Base-by-base conservation (phyloP, 1,140 invertebrate genomes). In the Trigoniulus corallinus region DNA sequence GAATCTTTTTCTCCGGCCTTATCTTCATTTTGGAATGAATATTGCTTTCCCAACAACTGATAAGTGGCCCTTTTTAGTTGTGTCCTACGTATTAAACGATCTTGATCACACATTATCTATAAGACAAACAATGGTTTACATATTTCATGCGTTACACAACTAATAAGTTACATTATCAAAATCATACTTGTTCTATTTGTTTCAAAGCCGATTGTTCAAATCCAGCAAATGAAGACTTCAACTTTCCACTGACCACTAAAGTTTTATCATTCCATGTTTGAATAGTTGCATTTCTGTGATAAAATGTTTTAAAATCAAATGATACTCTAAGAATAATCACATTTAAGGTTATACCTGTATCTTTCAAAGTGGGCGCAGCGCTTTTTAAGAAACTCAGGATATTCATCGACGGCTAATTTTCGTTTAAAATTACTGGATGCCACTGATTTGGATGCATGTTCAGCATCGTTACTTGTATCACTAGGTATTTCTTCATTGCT, bases 251-350 rank as follows among this genome's bases (percentile, higher is more conserved):
- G 1, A 78, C 71, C 18, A 86, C 61, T 56, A 78, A 73, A 0
- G 87, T 94, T 64, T 88, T 89, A 51, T 92, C 84, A 67, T 91
- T 83, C 89, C 89, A 97, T 64, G 89, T 91, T 58, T 89, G 78
- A 53, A 94, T 63, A 10, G 63, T 64, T 2, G 54, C 42, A 54
- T 66, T 60, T 56, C 66, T 65, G 48, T 1, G 29, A 34, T 10
- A 40, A 22, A 25, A 23, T 21, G 24, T 21, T 22, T 34, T 12
- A 21, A 45, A 54, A 29, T 48, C 27, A 25, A 44, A 34, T 45
- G 22, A 47, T 50, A 34, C 21, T 25, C 7, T n/a, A n/a, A 4
- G 13, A 41, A 54, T 55, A 43, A 51, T 45, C 41, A 48, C n/a
- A 44, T 53, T 80, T 34, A 24, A 7, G 22, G 25, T 4, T 34